Percentiles rank a stretch among this genome's conserved stretches.
phyloP scores from a whole-genome alignment of 2,797 vertebrate genomes.

The Gymnoscopelus microlampas region DNA sequence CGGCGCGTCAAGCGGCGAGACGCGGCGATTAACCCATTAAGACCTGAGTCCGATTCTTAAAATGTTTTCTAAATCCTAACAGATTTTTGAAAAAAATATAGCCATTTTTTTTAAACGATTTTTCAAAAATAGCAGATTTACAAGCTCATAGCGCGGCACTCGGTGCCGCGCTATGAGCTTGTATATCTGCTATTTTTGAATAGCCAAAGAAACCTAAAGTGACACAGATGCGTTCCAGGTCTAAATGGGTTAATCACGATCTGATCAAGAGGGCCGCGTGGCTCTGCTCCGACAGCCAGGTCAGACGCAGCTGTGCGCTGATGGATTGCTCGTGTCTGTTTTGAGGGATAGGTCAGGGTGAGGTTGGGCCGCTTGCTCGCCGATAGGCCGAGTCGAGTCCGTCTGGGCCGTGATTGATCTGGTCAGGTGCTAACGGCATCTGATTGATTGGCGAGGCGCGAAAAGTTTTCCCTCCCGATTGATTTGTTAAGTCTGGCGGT shows the following conservation, averaged over 20 bases:
- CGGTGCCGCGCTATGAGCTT: no score
- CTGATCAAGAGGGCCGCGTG: slow-evolving; percentile 31
- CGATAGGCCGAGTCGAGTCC: slow-evolving; percentile 41
- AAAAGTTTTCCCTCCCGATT: slow-evolving; percentile 13
- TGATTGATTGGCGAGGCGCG: slow-evolving; percentile 27
- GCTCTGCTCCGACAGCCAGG: slow-evolving; percentile 28
- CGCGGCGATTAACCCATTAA: slow-evolving; percentile 17
- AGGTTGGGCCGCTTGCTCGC: slow-evolving; percentile 11
- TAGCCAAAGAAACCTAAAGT: no score
- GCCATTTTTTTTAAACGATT: no score
- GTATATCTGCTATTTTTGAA: no score
- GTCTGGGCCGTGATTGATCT: slow-evolving; percentile 42
- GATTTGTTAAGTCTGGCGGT: slow-evolving; percentile 27
- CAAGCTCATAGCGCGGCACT: no score
- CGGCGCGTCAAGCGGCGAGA: slow-evolving; percentile 3
- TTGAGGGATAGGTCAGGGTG: slow-evolving; percentile 42
- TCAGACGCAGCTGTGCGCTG: slow-evolving; percentile 48
- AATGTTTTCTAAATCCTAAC: no score
- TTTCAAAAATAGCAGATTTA: no score
- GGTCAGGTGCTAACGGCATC: slow-evolving; percentile 53
- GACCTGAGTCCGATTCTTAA: no score
- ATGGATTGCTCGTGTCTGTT: slow-evolving; percentile 47
- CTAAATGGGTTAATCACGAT: no score
- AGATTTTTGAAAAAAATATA: no score
- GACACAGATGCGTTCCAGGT: no score